A percentile compares a stretch with the other conserved stretches of the same genome.
Evolutionary conservation across 2,113 vertebrate species (phyloP).

Genomic region (Cricetomys ansorgei): DNA sequence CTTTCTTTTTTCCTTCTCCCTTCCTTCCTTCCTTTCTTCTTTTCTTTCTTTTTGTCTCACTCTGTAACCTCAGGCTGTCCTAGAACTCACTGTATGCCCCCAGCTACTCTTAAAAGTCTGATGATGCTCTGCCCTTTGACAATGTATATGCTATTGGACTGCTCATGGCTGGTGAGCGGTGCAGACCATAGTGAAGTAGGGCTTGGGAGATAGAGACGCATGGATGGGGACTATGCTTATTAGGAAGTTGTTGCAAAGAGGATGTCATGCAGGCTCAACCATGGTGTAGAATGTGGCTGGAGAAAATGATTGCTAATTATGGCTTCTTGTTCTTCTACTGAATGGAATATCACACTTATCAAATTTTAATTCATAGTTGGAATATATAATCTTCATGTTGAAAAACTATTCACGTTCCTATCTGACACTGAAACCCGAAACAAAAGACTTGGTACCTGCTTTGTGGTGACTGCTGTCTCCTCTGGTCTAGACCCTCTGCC

Average conservation of each 20-base stretch:
- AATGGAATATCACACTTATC: background rate
- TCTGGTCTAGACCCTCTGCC: background rate
- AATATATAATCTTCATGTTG: background rate
- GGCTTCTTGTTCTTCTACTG: background rate
- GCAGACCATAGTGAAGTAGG: background rate
- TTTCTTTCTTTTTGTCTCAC: background rate
- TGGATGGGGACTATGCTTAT: background rate
- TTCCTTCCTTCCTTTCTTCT: background rate
- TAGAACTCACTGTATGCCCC: background rate
- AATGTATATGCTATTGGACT: conserved; percentile 7
- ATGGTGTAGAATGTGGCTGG: background rate
- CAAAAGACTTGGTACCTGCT: background rate
- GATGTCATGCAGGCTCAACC: background rate
- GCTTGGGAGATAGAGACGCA: background rate
- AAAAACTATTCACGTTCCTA: background rate
- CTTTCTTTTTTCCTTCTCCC: background rate
- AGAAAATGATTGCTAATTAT: background rate
- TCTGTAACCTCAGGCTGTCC: background rate
- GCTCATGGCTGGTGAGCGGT: background rate
- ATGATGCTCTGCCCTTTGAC: background rate
- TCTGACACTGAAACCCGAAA: background rate
- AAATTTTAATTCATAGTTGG: background rate
- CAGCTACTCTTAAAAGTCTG: background rate
- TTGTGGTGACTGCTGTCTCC: background rate
- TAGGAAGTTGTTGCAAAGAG: background rate